phyloP scores from a whole-genome alignment of 2,888 invertebrate genomes.

The Stenichneumon culpator region DNA sequence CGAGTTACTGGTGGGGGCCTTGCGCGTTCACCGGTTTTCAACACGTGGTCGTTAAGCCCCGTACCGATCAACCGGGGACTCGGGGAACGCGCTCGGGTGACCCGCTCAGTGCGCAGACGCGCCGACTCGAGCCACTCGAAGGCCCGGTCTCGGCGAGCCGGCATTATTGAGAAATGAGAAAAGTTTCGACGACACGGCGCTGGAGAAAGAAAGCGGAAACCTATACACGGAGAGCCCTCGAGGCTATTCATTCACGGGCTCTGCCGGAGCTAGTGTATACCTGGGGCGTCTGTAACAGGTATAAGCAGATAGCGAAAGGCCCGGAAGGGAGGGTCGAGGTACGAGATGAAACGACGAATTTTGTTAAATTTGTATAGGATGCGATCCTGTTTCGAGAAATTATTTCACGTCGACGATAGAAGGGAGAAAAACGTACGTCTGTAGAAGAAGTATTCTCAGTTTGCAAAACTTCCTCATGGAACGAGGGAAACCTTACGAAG shows the following conservation, averaged over 20 bases:
- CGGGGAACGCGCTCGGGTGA: slow-evolving; percentile 10
- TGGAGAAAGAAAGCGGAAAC: slow-evolving; percentile 25
- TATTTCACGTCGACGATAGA: neutral
- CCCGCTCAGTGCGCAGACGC: slow-evolving; percentile 66
- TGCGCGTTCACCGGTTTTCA: slow-evolving; percentile 71
- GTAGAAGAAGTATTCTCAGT: neutral
- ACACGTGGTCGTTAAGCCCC: slow-evolving; percentile 69
- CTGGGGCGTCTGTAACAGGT: slow-evolving; percentile 35
- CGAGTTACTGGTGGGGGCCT: slow-evolving; percentile 64
- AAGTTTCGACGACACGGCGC: neutral
- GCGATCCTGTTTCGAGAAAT: neutral
- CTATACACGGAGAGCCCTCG: neutral
- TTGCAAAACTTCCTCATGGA: neutral
- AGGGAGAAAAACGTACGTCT: neutral
- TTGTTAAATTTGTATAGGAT: slow-evolving; percentile 1
- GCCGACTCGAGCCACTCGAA: slow-evolving; percentile 47
- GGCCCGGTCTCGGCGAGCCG: slow-evolving; percentile 21
- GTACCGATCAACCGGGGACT: slow-evolving; percentile 34
- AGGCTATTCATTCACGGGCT: slow-evolving; percentile 49
- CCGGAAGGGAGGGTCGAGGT: neutral
- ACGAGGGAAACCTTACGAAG: neutral
- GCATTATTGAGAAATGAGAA: slow-evolving; percentile 25
- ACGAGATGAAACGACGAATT: slow-evolving; percentile 19
- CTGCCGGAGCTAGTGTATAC: slow-evolving; percentile 23
- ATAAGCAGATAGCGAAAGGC: neutral